phyloP scores from a whole-genome alignment of 64 coral and sea anemone genomes.

The Stylophora pistillata region DNA sequence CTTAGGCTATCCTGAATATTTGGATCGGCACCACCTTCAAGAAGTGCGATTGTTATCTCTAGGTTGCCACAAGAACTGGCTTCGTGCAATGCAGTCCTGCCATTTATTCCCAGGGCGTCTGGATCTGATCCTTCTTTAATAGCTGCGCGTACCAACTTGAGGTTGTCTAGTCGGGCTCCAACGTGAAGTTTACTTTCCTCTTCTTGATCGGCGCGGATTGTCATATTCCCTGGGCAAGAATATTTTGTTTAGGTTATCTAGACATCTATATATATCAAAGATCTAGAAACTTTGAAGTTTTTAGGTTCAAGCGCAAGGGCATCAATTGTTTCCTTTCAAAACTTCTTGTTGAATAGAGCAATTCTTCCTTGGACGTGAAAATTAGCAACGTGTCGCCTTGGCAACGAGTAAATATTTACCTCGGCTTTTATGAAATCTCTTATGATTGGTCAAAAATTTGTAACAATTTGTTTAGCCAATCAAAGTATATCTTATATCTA shows the following conservation, averaged over 20 bases:
- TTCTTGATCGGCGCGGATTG: conserved; percentile 57
- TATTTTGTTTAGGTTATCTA: not conserved
- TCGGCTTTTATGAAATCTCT: not conserved
- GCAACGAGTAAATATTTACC: conserved; percentile 79
- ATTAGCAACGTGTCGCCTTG: not conserved
- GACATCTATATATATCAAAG: not conserved
- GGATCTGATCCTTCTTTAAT: conserved; percentile 48
- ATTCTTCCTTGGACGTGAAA: not conserved
- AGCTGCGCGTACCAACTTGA: conserved; percentile 52
- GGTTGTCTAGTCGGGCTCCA: conserved; percentile 56
- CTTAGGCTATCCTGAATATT: conserved; percentile 69
- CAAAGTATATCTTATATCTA: not conserved
- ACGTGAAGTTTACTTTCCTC: conserved; percentile 66
- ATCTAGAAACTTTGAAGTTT: not conserved
- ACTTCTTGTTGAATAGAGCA: not conserved
- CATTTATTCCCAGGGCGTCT: conserved; percentile 38
- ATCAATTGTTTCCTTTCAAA: not conserved
- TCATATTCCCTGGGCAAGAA: conserved; percentile 45
- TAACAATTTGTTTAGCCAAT: conserved; percentile 25
- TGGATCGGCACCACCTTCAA: conserved; percentile 61
- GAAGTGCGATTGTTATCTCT: conserved; percentile 51
- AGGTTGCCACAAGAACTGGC: conserved; percentile 56
- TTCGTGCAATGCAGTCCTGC: conserved; percentile 79
- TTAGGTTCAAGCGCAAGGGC: not conserved
- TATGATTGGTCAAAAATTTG: not conserved